These are phyloP conservation scores for Agriopis aurantiaria DNA, from an alignment of 2,888 invertebrate species.

Conservation along the genomic window DNA sequence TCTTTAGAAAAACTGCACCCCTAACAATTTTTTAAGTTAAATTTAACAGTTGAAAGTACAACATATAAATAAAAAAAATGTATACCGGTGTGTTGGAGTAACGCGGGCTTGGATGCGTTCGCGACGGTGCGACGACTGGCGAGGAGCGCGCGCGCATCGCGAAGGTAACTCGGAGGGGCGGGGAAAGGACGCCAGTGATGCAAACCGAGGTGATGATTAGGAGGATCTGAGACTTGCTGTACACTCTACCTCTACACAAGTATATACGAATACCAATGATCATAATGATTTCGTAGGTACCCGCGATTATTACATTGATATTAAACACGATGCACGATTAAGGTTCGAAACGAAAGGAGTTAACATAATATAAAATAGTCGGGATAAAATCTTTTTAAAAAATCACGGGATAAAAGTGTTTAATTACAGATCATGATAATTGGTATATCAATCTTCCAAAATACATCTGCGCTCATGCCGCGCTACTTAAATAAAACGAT, in stretches of 20 bases:
- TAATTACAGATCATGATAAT: too few relatives aligned
- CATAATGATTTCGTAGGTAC: too few relatives aligned
- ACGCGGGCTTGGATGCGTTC: slow-evolving; percentile 40
- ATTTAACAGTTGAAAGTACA: slow-evolving; percentile 33
- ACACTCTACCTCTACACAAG: neutral
- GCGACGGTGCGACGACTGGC: slow-evolving; percentile 45
- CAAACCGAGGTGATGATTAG: slow-evolving; percentile 33
- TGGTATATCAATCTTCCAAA: too few relatives aligned
- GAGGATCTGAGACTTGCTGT: slow-evolving; percentile 13
- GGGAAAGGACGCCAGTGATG: slow-evolving; percentile 35
- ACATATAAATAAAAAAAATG: slow-evolving; percentile 23
- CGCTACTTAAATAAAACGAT: too few relatives aligned
- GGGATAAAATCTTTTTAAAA: too few relatives aligned
- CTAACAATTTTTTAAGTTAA: neutral
- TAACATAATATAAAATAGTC: too few relatives aligned
- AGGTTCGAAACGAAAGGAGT: too few relatives aligned
- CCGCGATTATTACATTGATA: too few relatives aligned
- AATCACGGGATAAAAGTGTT: too few relatives aligned
- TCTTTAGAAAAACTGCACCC: slow-evolving; percentile 11
- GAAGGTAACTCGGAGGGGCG: slow-evolving; percentile 46
- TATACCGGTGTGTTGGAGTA: slow-evolving; percentile 20
- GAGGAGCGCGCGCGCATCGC: slow-evolving; percentile 39
- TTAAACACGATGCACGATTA: too few relatives aligned
- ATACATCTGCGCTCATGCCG: too few relatives aligned
- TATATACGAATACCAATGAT: neutral